phyloP scores from a whole-genome alignment of 2,113 vertebrate species.

The Mirza zaza region DNA sequence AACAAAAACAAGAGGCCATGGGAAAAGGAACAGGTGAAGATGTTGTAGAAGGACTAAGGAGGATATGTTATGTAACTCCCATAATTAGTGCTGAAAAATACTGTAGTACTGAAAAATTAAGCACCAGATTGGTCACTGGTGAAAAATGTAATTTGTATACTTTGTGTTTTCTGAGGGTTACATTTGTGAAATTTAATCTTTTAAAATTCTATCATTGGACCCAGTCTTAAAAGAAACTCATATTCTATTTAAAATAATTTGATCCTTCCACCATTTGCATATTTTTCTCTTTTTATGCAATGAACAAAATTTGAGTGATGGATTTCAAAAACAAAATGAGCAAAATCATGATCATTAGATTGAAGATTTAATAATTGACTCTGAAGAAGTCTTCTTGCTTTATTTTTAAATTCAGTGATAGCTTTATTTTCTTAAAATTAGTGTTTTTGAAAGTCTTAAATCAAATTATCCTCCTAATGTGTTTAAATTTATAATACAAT shows the following conservation, averaged over 20 bases:
- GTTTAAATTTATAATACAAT: not conserved
- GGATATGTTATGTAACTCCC: not conserved
- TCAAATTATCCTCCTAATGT: not conserved
- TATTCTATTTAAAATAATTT: not conserved
- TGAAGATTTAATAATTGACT: not conserved
- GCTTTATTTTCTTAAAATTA: conserved; percentile 1
- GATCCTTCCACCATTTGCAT: not conserved
- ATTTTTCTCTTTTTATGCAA: not conserved
- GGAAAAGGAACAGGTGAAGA: not conserved
- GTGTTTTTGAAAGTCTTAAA: conserved; percentile 3
- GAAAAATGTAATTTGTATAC: not conserved
- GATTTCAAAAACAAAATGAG: not conserved
- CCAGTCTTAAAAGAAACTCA: not conserved
- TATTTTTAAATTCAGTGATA: conserved; percentile 1
- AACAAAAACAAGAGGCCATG: not conserved
- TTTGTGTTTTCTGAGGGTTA: not conserved
- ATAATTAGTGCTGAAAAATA: not conserved
- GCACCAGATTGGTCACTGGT: not conserved
- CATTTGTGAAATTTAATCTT: not conserved
- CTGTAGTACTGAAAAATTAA: not conserved
- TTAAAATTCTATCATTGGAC: not conserved
- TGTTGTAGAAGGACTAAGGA: not conserved
- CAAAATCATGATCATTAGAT: not conserved
- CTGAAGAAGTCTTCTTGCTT: not conserved
- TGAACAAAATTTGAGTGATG: not conserved